These are phyloP conservation scores for Caenorhabditis latens DNA, from an alignment of 1,140 invertebrate species.

Conservation along the genomic window DNA sequence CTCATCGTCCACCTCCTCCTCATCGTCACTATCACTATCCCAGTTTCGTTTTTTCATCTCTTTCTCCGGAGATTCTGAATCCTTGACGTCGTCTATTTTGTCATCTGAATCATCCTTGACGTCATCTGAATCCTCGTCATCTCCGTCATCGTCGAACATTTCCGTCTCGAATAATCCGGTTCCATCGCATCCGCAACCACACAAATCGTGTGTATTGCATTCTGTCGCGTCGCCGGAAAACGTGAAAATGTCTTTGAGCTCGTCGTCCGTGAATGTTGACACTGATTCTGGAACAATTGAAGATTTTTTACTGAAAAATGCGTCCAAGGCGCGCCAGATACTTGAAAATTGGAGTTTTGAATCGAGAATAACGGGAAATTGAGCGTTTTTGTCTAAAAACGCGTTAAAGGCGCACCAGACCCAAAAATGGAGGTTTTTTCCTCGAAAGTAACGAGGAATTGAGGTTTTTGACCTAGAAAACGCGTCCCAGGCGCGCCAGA, in stretches of 20 bases:
- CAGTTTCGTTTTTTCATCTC: not conserved
- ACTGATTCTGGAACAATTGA: not conserved
- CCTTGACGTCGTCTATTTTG: too few relatives aligned
- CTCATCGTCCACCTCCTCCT: constrained; percentile 50
- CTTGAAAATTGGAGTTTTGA: too few relatives aligned
- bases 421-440: too few relatives aligned
- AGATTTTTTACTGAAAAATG: not conserved
- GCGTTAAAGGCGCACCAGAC: too few relatives aligned
- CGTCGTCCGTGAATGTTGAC: constrained; percentile 57
- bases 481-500: too few relatives aligned
- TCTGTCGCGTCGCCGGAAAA: not conserved
- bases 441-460: too few relatives aligned
- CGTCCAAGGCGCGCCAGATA: too few relatives aligned
- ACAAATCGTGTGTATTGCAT: constrained; percentile 60
- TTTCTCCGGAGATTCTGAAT: too few relatives aligned
- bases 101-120: not conserved
- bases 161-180: constrained; percentile 52
- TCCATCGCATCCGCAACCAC: constrained; percentile 58
- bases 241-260: constrained; percentile 61
- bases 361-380: too few relatives aligned
- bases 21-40: constrained; percentile 20
- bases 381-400: too few relatives aligned
- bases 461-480: too few relatives aligned
- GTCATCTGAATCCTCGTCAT: not conserved
- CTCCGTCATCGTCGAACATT: constrained; percentile 54